Conservation (phyloP, 2,888 invertebrate genomes). For the Notocelia uddmanniana region DNA sequence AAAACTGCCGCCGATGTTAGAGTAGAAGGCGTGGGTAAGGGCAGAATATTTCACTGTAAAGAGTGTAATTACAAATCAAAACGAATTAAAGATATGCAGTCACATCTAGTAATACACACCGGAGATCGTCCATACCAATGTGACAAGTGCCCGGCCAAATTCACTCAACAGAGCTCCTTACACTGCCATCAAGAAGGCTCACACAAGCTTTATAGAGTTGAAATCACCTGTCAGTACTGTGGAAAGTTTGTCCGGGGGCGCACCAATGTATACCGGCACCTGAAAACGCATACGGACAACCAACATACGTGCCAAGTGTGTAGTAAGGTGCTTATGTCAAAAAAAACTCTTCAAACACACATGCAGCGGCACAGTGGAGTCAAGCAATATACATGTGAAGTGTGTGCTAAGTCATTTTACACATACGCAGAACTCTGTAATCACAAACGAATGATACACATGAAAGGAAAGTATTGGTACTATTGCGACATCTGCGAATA, state of each 20-base stretch:
- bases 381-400: slow-evolving; percentile 69
- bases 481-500: slow-evolving; percentile 69
- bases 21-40: slow-evolving; percentile 64
- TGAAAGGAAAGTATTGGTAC: slow-evolving; percentile 54
- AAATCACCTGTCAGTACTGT: slow-evolving; percentile 70
- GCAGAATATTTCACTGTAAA: slow-evolving; percentile 62
- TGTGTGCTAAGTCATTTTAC: slow-evolving; percentile 69
- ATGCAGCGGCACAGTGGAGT: slow-evolving; percentile 68
- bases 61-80: slow-evolving; percentile 64
- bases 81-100: slow-evolving; percentile 63
- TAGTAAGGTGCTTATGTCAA: slow-evolving; percentile 60
- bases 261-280: slow-evolving; percentile 62
- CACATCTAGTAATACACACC: slow-evolving; percentile 65
- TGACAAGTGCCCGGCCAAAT: slow-evolving; percentile 62
- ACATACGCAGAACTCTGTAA: slow-evolving; percentile 68
- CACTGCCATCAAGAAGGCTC: slow-evolving; percentile 64
- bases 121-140: slow-evolving; percentile 69
- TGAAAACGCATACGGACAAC: slow-evolving; percentile 57
- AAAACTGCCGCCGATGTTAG: slow-evolving; percentile 52
- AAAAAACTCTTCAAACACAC: slow-evolving; percentile 56
- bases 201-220: slow-evolving; percentile 61
- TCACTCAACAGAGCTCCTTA: slow-evolving; percentile 66
- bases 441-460: slow-evolving; percentile 64
- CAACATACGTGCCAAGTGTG: slow-evolving; percentile 62
- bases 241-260: slow-evolving; percentile 70